Percentiles rank a stretch among this genome's conserved stretches.
Evolutionary conservation across 2,888 invertebrate genomes (phyloP).

Genomic region (Mellilla xanthometata): DNA sequence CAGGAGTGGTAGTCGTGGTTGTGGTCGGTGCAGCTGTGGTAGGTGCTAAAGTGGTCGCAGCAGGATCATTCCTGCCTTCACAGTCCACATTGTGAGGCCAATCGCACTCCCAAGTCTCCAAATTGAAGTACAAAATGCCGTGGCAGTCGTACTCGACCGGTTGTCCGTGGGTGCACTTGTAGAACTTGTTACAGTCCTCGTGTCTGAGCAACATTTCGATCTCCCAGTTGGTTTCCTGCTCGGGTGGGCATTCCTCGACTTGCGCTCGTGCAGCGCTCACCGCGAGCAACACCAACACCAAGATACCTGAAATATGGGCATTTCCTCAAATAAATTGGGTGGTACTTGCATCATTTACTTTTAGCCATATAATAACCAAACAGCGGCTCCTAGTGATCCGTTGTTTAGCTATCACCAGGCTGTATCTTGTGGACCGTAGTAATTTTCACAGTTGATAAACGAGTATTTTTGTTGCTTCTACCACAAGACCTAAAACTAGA

Average conservation of each 20-base stretch:
- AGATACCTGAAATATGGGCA: conserved; percentile 37
- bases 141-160: conserved; percentile 83
- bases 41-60: conserved; percentile 16
- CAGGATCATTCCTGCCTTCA: conserved; percentile 55
- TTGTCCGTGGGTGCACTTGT: conserved; percentile 85
- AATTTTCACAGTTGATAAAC: too few relatives aligned
- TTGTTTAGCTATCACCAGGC: too few relatives aligned
- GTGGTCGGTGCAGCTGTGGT: conserved; percentile 1
- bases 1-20: background rate
- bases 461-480: too few relatives aligned
- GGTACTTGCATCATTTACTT: too few relatives aligned
- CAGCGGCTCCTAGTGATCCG: too few relatives aligned
- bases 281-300: conserved; percentile 38
- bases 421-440: too few relatives aligned
- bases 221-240: conserved; percentile 52
- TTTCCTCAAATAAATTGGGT: too few relatives aligned
- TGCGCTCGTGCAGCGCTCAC: conserved; percentile 38
- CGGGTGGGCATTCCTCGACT: conserved; percentile 52
- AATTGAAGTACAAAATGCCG: conserved; percentile 79
- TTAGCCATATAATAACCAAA: too few relatives aligned
- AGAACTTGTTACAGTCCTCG: conserved; percentile 83
- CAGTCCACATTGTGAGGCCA: conserved; percentile 85
- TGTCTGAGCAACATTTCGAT: conserved; percentile 79
- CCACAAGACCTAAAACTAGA: too few relatives aligned
- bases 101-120: conserved; percentile 81